Percentiles rank a stretch among this genome's conserved stretches.
Conservation (phyloP, 2,888 invertebrate species). For the Euzetes globulus region DNA sequence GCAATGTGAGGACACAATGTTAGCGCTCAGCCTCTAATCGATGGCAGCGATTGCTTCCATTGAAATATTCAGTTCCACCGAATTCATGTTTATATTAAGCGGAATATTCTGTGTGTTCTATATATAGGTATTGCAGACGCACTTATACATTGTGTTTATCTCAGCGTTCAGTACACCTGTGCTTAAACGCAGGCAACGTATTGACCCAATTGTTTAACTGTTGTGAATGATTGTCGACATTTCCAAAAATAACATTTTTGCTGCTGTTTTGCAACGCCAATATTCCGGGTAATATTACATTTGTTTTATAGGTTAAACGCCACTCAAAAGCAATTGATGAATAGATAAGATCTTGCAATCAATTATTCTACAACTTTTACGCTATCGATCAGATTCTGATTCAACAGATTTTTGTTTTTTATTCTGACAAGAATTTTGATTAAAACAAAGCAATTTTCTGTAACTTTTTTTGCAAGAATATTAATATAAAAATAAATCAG, state of each 20-base stretch:
- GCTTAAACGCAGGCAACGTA: neutral
- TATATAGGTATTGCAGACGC: neutral
- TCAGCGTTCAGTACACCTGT: neutral
- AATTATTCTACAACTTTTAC: too few relatives aligned
- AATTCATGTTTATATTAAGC: neutral
- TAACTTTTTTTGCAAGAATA: too few relatives aligned
- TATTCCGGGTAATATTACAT: neutral
- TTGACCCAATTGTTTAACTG: constrained; percentile 23
- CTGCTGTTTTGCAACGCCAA: neutral
- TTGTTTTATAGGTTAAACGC: neutral
- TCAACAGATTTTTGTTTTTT: too few relatives aligned
- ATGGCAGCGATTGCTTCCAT: neutral
- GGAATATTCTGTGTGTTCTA: neutral
- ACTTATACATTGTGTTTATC: neutral
- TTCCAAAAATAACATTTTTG: constrained; percentile 5
- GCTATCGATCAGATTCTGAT: too few relatives aligned
- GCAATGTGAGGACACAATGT: neutral
- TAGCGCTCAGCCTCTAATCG: neutral
- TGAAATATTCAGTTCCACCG: neutral
- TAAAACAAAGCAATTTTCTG: too few relatives aligned
- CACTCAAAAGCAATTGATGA: neutral
- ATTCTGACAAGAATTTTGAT: too few relatives aligned
- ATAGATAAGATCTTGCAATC: neutral
- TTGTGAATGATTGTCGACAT: constrained; percentile 2
- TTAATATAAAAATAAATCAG: too few relatives aligned